Conservation (phyloP, 2,797 vertebrate species). For the Telmatherina bonti region DNA sequence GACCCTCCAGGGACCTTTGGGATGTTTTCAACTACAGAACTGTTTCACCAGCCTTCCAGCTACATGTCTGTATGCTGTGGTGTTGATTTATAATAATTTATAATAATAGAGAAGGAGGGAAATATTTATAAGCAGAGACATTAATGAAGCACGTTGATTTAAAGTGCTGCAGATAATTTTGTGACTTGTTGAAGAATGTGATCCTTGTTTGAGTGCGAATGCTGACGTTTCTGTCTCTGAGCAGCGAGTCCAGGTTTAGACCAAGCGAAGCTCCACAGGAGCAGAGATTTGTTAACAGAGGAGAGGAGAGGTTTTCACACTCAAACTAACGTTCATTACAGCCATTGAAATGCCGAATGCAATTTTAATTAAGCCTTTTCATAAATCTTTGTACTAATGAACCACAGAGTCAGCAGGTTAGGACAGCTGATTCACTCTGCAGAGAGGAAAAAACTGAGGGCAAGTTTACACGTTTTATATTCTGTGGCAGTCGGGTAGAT, state of each 20-base stretch:
- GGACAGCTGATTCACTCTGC: constrained; percentile 18
- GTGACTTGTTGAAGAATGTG: neutral
- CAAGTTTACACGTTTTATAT: constrained; percentile 14
- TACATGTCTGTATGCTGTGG: no score
- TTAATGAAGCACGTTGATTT: neutral
- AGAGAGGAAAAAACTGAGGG: constrained; percentile 14
- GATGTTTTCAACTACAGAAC: neutral
- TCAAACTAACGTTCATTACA: constrained; percentile 69
- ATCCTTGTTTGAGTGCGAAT: neutral
- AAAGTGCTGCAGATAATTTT: neutral
- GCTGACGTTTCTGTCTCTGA: neutral
- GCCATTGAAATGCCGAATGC: constrained; percentile 63
- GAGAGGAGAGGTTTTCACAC: constrained; percentile 69
- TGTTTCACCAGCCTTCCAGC: neutral
- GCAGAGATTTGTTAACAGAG: constrained; percentile 55
- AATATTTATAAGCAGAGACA: no score
- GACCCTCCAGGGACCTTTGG: no score
- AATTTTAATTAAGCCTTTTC: constrained; percentile 79
- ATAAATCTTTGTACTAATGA: constrained; percentile 69
- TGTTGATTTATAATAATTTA: no score
- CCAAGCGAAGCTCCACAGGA: constrained; percentile 19
- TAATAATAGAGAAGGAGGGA: no score
- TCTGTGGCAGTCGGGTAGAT: constrained; percentile 8
- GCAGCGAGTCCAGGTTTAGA: constrained; percentile 9
- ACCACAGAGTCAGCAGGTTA: constrained; percentile 62